Evolutionary conservation across 2,888 invertebrate genomes (phyloP).

Genomic region (Tethea ocularis): DNA sequence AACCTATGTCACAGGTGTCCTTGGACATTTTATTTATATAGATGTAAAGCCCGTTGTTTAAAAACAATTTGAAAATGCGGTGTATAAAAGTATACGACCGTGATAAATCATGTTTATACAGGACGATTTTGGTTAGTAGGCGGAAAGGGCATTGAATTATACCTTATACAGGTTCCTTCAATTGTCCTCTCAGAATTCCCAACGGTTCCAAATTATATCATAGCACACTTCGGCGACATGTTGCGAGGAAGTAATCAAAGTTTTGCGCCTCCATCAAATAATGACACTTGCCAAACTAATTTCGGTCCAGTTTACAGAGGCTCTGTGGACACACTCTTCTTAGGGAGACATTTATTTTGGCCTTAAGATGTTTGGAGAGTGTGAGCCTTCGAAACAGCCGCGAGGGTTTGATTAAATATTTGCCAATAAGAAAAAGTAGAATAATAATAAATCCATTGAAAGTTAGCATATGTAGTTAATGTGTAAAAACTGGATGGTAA

Average conservation of each 20-base stretch:
- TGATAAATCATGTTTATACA: too few species aligned
- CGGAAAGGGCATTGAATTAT: too few species aligned
- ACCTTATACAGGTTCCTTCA: too few species aligned
- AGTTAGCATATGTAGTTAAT: background rate
- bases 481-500: background rate
- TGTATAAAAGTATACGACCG: too few species aligned
- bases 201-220: background rate
- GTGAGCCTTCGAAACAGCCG: background rate
- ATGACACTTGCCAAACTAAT: conserved; percentile 42
- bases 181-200: background rate
- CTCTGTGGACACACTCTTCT: conserved; percentile 1
- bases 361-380: background rate
- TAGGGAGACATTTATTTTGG: background rate
- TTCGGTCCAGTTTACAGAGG: conserved; percentile 35
- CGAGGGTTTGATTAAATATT: background rate
- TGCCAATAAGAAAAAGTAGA: background rate
- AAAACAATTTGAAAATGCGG: too few species aligned
- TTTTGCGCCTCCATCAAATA: conserved; percentile 28
- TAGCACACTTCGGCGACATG: conserved; percentile 3
- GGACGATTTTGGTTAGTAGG: too few species aligned
- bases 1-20: too few species aligned
- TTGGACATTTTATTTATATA: too few species aligned
- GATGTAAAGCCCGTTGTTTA: too few species aligned
- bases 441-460: background rate
- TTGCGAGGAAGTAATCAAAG: conserved; percentile 11